Percentiles rank a stretch among this genome's conserved stretches.
Evolutionary conservation across 2,797 vertebrate genomes (phyloP).

Genomic region (Caiman crocodilus): DNA sequence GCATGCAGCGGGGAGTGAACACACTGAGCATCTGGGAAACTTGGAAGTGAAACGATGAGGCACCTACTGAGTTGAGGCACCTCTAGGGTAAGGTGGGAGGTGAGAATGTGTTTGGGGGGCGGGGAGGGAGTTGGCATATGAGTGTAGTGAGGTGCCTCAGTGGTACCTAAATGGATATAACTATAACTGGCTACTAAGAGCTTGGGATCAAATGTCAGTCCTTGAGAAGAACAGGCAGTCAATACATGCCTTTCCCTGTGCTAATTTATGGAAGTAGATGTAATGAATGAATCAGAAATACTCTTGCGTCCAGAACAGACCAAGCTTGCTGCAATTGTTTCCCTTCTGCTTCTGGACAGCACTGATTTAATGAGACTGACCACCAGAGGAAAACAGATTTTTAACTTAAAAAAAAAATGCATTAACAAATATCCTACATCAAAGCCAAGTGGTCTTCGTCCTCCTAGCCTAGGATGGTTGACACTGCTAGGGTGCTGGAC

Average conservation of each 20-base stretch:
- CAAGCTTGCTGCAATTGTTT: slow-evolving; percentile 19
- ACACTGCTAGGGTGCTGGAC: slow-evolving; percentile 72
- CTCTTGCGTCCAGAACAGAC: neutral
- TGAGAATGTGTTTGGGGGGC: too few relatives aligned
- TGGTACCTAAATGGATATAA: too few relatives aligned
- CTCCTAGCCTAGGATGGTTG: slow-evolving; percentile 59
- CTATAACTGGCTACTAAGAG: neutral
- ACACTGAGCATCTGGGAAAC: too few relatives aligned
- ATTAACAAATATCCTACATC: slow-evolving; percentile 71
- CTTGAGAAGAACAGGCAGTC: neutral
- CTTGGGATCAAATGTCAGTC: neutral
- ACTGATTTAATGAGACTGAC: slow-evolving; percentile 10
- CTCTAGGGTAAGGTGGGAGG: too few relatives aligned
- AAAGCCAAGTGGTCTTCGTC: slow-evolving; percentile 69
- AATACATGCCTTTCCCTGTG: neutral
- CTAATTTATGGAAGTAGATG: neutral
- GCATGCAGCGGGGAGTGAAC: too few relatives aligned
- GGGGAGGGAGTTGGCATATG: too few relatives aligned
- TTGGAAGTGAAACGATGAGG: too few relatives aligned
- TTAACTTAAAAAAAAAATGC: slow-evolving; percentile 72
- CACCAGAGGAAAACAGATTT: slow-evolving; percentile 52
- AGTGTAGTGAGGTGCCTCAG: too few relatives aligned
- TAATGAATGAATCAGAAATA: neutral
- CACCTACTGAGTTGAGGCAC: too few relatives aligned
- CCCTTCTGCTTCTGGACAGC: neutral